Percentiles rank a stretch among this genome's conserved stretches.
Evolutionary conservation across 2,113 vertebrate genomes (phyloP).

Genomic region (Centrocercus urophasianus): DNA sequence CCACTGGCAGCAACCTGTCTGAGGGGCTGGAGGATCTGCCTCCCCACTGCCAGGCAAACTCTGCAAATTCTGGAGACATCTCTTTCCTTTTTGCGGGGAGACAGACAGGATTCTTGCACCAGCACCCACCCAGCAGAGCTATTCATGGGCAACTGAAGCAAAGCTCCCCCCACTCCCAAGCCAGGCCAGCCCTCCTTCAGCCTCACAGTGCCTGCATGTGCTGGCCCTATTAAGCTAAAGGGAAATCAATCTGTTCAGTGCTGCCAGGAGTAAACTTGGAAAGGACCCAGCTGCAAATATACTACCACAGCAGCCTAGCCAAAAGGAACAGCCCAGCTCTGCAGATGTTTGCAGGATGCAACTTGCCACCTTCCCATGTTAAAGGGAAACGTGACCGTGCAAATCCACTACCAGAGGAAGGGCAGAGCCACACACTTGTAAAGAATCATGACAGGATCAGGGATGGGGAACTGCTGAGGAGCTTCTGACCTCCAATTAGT

Average conservation of each 20-base stretch:
- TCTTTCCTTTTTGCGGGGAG: not conserved
- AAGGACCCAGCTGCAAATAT: conserved; percentile 3
- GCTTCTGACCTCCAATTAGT: not conserved
- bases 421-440: not conserved
- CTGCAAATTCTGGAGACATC: not conserved
- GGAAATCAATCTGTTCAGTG: not conserved
- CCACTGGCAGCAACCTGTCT: not conserved
- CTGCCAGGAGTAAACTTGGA: conserved; percentile 27
- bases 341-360: conserved; percentile 18
- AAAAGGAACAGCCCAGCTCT: not conserved
- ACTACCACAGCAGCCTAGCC: not conserved
- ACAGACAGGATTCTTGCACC: not conserved
- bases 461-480: not conserved
- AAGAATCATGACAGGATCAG: rapidly evolving
- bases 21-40: not conserved
- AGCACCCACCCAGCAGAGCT: not conserved
- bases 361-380: not conserved
- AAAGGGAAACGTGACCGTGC: not conserved
- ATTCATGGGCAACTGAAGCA: not conserved
- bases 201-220: not conserved
- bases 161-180: not conserved
- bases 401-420: rapidly evolving
- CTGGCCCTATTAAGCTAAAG: not conserved
- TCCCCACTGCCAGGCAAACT: not conserved
- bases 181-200: not conserved